Conservation (phyloP, 1,140 invertebrate genomes). For the Sycophaga agraensis region DNA sequence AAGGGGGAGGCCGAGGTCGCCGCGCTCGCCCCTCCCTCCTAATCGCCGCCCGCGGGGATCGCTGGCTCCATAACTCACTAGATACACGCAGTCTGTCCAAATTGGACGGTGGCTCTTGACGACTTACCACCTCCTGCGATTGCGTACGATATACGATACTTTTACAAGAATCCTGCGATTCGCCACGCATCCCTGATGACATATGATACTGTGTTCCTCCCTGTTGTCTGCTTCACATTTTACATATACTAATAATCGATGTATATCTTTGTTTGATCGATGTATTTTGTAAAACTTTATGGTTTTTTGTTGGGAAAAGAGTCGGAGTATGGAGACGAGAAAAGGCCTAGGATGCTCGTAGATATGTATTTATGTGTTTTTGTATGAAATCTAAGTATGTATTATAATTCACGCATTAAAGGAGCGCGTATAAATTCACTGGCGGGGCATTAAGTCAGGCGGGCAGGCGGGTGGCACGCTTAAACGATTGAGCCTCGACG, state of each 20-base stretch:
- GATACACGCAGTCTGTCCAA: too few relatives aligned
- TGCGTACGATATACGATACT: too few relatives aligned
- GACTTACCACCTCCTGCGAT: too few relatives aligned
- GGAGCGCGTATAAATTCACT: neutral
- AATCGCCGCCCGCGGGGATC: too few relatives aligned
- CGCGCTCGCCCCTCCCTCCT: too few relatives aligned
- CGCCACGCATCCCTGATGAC: slow-evolving; percentile 14
- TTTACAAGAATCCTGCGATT: too few relatives aligned
- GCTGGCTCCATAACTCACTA: too few relatives aligned
- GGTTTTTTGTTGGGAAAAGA: too few relatives aligned
- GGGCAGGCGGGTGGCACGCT: neutral
- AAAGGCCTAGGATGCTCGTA: slow-evolving; percentile 54
- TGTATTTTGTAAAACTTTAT: slow-evolving; percentile 8
- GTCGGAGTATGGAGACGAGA: neutral
- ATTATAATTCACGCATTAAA: slow-evolving; percentile 7
- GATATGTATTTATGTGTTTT: slow-evolving; percentile 35
- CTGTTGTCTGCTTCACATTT: neutral
- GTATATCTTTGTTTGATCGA: slow-evolving; percentile 8
- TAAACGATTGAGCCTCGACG: slow-evolving; percentile 2
- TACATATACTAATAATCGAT: neutral
- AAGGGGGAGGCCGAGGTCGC: too few relatives aligned
- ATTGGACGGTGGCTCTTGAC: too few relatives aligned
- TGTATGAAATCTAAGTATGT: slow-evolving; percentile 7
- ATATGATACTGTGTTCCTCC: neutral
- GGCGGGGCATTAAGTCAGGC: neutral